These are phyloP conservation scores for Sus cebifrons DNA, from an alignment of 2,797 vertebrate genomes.

Conservation along the genomic window DNA sequence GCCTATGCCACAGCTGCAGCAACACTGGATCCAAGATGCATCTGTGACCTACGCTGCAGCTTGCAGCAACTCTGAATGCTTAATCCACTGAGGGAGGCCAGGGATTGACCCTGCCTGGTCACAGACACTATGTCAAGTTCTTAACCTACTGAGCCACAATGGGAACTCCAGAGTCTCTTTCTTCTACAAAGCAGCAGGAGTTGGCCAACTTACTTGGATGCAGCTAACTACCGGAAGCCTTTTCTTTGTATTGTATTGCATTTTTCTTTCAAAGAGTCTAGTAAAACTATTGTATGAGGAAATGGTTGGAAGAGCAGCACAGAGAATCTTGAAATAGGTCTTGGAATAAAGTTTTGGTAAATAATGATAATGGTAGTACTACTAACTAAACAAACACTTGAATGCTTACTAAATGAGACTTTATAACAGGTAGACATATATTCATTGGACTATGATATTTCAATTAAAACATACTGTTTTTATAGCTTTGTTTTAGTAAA, in stretches of 20 bases:
- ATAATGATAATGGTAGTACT: neutral
- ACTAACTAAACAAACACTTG: constrained; percentile 20
- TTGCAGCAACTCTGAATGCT: too few species aligned
- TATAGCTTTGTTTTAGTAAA: neutral
- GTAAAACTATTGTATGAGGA: neutral
- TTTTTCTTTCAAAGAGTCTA: neutral
- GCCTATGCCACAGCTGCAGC: too few species aligned
- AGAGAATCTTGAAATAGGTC: neutral
- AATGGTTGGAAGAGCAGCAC: neutral
- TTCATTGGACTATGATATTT: constrained; percentile 16
- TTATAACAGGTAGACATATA: neutral
- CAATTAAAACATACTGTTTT: neutral
- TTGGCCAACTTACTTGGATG: neutral
- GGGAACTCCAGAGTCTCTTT: fast-evolving
- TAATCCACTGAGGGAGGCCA: too few species aligned
- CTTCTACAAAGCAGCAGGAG: neutral
- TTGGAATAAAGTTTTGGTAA: constrained; percentile 26
- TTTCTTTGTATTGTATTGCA: neutral
- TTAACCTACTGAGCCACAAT: too few species aligned
- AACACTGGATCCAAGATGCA: too few species aligned
- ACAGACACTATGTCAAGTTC: too few species aligned
- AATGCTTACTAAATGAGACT: constrained; percentile 44
- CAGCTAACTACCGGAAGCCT: neutral
- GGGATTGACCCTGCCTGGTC: too few species aligned
- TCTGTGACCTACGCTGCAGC: too few species aligned